Evolutionary conservation across 2,797 vertebrate species (phyloP), one percentile per base, ranked within the genome.

Genomic region (Yasuhikotakia modesta): DNA sequence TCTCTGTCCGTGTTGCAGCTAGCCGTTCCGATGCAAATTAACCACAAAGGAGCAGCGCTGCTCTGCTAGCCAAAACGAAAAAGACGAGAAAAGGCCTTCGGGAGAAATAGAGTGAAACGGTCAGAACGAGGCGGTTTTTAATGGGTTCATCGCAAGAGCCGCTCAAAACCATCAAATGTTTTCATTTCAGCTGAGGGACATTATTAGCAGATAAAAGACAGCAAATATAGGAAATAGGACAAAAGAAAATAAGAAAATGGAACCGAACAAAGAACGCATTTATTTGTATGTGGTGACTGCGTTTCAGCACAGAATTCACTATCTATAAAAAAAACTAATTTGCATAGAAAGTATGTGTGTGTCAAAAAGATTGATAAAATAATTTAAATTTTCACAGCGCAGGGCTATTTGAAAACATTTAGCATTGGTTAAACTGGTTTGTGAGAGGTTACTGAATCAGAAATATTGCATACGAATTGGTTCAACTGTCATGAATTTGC

Each of bases 21-120:
- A 30, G 57, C 6, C 35, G 3, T 74, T 43, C 21, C 2, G 5
- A 21, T 6, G 71, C 60, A 76, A 82, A 76, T 82, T 46, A 72
- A 67, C 53, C 63, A 67, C 69, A 61, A 30, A 77, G 52, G 72
- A 53, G 43, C 73, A 79, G 5, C 58, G 21, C 77, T 46, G 43
- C 60, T 60, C 24, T 64, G 22, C 27, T 55, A 43, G 79, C 81
- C 81, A 81, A 78, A 69, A 74, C 43, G 45, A 50, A 48, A 79
- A 74, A 73, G n/a, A 53, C 67, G 2, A 30, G 67, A 71, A 55
- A 63, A 53, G 65, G n/a, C 71, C 45, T 39, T 46, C 52, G 69
- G 73, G 69, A 81, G 46, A 72, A 76, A 75, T 30, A 27, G 19
- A 77, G 66, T 58, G 10, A 32, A 78, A 52, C 2, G 22, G 46